A percentile compares a stretch with the other conserved stretches of the same genome.
Evolutionary conservation across 1,140 invertebrate genomes (phyloP).

Genomic region (Lasioglossum albipes): DNA sequence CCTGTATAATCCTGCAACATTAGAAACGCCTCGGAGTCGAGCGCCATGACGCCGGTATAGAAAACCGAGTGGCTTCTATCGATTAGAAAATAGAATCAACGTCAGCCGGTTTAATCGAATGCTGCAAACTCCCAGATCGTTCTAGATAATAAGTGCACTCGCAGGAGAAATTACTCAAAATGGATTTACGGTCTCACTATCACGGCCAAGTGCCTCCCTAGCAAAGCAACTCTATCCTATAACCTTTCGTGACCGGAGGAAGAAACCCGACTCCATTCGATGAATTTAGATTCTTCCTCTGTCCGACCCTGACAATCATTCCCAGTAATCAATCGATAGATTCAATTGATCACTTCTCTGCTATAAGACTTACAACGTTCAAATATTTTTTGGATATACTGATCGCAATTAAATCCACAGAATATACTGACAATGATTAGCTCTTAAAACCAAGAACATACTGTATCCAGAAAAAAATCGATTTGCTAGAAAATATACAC

Average conservation of each 20-base stretch:
- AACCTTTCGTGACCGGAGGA: neutral
- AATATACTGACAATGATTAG: too few relatives aligned
- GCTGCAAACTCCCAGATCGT: neutral
- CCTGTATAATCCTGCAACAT: too few relatives aligned
- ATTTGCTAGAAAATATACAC: too few relatives aligned
- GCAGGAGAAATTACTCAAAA: neutral
- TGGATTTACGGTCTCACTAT: neutral
- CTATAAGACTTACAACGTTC: neutral
- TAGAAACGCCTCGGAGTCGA: too few relatives aligned
- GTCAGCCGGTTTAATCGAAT: constrained; percentile 2
- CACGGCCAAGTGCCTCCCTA: neutral
- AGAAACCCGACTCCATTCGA: neutral
- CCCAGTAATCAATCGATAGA: neutral
- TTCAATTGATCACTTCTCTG: neutral
- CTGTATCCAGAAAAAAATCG: too few relatives aligned
- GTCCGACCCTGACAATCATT: neutral
- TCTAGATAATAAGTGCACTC: neutral
- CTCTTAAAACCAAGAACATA: too few relatives aligned
- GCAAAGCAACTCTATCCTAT: neutral
- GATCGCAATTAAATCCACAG: too few relatives aligned
- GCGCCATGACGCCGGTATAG: too few relatives aligned
- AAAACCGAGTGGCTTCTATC: too few relatives aligned
- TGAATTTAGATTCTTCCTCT: neutral
- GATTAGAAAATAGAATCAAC: constrained; percentile 5
- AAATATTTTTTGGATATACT: too few relatives aligned